These are phyloP conservation scores for Amblyjoppa proteus DNA, from an alignment of 2,888 invertebrate genomes.

Conservation along the genomic window DNA sequence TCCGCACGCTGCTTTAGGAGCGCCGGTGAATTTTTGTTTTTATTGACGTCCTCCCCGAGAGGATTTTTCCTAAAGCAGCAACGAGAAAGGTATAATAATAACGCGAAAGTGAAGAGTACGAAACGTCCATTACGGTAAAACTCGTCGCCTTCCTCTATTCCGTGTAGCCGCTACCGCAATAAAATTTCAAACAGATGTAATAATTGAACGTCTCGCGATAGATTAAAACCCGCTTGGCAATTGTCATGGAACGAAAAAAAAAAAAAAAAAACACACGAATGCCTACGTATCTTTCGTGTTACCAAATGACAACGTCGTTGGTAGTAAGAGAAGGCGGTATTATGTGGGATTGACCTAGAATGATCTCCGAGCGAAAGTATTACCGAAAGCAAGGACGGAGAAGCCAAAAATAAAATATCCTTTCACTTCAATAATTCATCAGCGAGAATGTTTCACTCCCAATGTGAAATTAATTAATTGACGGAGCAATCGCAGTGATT, in stretches of 20 bases:
- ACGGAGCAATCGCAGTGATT: background rate
- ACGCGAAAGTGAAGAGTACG: slow-evolving; percentile 45
- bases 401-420: background rate
- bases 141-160: background rate
- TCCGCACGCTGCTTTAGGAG: slow-evolving; percentile 42
- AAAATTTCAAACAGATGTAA: background rate
- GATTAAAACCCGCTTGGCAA: slow-evolving; percentile 3
- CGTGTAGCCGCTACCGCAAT: background rate
- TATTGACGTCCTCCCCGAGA: slow-evolving; percentile 24
- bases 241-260: background rate
- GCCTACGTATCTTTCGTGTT: slow-evolving; percentile 22
- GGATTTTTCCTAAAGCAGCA: background rate
- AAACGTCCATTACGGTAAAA: background rate
- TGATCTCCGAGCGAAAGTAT: slow-evolving; percentile 36
- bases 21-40: slow-evolving; percentile 57
- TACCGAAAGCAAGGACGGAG: slow-evolving; percentile 34
- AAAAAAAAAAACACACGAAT: background rate
- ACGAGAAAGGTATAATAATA: slow-evolving; percentile 6
- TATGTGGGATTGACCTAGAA: slow-evolving; percentile 48
- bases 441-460: background rate
- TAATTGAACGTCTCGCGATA: slow-evolving; percentile 54
- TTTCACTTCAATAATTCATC: slow-evolving; percentile 3
- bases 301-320: slow-evolving; percentile 24
- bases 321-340: slow-evolving; percentile 22
- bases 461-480: background rate